Conservation (phyloP, 2,888 invertebrate genomes). For the Parasteatoda lunata region DNA sequence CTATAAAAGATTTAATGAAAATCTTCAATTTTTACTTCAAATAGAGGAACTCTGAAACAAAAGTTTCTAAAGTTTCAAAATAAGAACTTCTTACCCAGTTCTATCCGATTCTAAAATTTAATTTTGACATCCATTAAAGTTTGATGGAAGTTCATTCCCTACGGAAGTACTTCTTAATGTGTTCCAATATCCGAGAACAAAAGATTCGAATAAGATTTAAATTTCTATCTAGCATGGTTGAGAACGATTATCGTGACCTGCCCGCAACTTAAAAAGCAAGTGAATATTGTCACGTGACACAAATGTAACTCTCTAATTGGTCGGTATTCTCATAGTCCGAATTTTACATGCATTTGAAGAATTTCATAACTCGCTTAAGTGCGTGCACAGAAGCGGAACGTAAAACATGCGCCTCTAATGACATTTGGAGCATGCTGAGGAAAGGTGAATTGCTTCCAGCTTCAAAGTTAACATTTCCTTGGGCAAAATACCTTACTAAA, state of each 20-base stretch:
- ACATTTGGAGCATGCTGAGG: neutral
- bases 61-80: no score
- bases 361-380: conserved; percentile 1
- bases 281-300: conserved; percentile 37
- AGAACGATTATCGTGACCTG: conserved; percentile 15
- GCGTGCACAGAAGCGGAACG: neutral
- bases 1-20: no score
- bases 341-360: conserved; percentile 31
- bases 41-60: no score
- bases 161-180: conserved; percentile 19
- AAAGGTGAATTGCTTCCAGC: neutral
- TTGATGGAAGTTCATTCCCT: conserved; percentile 39
- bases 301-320: conserved; percentile 34
- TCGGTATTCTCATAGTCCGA: conserved; percentile 13
- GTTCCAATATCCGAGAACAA: conserved; percentile 22
- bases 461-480: no score
- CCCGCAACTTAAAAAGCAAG: conserved; percentile 19
- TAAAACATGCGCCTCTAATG: neutral
- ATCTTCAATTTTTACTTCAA: no score
- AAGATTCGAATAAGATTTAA: conserved; percentile 31
- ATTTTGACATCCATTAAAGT: conserved; percentile 43
- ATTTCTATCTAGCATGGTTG: conserved; percentile 32
- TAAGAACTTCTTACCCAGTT: no score
- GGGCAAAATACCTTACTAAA: no score
- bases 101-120: conserved; percentile 18